Conservation (phyloP, 2,888 invertebrate species). For the Sinopyrophorus schimmeli region DNA sequence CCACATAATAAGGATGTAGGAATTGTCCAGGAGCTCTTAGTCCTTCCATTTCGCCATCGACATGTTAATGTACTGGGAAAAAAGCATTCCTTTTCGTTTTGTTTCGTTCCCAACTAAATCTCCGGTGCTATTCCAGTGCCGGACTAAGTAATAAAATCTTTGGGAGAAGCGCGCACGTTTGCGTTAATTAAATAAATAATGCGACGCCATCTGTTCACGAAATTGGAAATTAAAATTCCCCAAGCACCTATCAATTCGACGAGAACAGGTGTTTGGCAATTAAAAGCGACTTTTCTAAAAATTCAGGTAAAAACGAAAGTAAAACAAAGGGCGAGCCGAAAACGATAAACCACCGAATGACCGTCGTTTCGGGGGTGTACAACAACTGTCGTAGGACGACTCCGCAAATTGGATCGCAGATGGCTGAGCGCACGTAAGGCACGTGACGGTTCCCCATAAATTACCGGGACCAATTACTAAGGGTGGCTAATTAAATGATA, state of each 20-base stretch:
- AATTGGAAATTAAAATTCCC: slow-evolving; percentile 14
- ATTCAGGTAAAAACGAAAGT: slow-evolving; percentile 41
- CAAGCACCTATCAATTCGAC: slow-evolving; percentile 8
- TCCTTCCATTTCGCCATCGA: too few species aligned
- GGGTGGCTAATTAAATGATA: slow-evolving; percentile 49
- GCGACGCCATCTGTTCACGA: slow-evolving; percentile 12
- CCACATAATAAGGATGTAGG: too few species aligned
- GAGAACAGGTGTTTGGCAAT: slow-evolving; percentile 42
- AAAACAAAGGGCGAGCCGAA: slow-evolving; percentile 41
- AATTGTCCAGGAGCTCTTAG: too few species aligned
- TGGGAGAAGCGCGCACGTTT: too few species aligned
- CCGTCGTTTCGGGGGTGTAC: slow-evolving; percentile 28
- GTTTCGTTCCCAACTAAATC: too few species aligned
- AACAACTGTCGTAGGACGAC: slow-evolving; percentile 44
- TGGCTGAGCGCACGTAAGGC: slow-evolving; percentile 49
- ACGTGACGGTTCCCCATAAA: slow-evolving; percentile 49
- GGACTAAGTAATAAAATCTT: too few species aligned
- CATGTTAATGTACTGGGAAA: too few species aligned
- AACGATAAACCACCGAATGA: slow-evolving; percentile 42
- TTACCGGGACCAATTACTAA: slow-evolving; percentile 45
- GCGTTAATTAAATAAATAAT: too few species aligned
- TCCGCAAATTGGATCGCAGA: slow-evolving; percentile 50
- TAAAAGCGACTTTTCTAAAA: slow-evolving; percentile 39
- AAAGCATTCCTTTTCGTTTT: too few species aligned
- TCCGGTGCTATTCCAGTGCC: too few species aligned